These are phyloP conservation scores for Thrips palmi DNA, from an alignment of 1,140 invertebrate genomes.

Conservation along the genomic window DNA sequence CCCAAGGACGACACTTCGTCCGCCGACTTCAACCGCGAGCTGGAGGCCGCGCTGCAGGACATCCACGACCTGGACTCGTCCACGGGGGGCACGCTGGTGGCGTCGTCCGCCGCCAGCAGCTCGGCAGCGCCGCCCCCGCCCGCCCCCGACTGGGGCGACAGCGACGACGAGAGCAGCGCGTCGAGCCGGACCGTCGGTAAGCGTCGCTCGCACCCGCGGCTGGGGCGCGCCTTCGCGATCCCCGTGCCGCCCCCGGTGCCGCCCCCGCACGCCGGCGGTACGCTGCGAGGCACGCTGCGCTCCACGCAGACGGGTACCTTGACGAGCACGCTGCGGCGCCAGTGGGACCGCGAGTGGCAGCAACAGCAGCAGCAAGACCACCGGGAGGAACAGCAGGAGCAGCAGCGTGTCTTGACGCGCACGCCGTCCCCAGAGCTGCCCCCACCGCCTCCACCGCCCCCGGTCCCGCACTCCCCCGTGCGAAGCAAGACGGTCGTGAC, in stretches of 20 bases:
- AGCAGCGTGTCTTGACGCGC: too few species aligned
- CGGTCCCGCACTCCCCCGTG: constrained; percentile 5
- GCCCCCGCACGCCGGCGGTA: too few species aligned
- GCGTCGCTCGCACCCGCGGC: not conserved
- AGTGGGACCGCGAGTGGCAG: too few species aligned
- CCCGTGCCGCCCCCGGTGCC: too few species aligned
- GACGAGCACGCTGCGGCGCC: too few species aligned
- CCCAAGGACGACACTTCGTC: constrained; percentile 16
- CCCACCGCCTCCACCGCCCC: constrained; percentile 4
- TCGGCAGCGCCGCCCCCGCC: constrained; percentile 6
- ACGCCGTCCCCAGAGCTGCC: too few species aligned
- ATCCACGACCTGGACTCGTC: constrained; percentile 29
- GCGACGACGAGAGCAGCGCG: constrained; percentile 10
- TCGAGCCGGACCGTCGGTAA: too few species aligned
- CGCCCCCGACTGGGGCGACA: not conserved
- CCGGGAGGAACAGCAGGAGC: constrained; percentile 7
- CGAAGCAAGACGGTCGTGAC: constrained; percentile 6
- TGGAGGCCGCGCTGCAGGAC: constrained; percentile 27
- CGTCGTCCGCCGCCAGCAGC: constrained; percentile 13
- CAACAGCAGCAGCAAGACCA: constrained; percentile 8
- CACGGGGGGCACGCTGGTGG: constrained; percentile 24
- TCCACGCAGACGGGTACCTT: constrained; percentile 10
- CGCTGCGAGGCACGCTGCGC: too few species aligned
- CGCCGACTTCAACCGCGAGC: constrained; percentile 25
- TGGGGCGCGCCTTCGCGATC: too few species aligned